Percentiles rank a stretch among this genome's conserved stretches.
Evolutionary conservation across 2,797 vertebrate genomes (phyloP).

Genomic region (Cetoscarus ocellatus): DNA sequence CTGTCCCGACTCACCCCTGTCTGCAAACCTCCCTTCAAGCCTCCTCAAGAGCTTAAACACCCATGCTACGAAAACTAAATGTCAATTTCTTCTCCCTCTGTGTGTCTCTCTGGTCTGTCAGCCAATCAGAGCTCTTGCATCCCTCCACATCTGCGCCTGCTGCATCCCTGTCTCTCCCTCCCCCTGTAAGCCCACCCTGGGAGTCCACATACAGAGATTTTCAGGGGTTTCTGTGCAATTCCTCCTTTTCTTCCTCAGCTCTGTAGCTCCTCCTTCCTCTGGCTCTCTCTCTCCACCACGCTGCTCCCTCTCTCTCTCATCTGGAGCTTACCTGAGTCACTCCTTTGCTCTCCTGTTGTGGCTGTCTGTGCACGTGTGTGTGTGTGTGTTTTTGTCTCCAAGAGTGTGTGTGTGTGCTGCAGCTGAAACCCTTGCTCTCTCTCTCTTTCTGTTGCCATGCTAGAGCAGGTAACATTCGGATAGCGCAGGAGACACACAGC

Average conservation of each 20-base stretch:
- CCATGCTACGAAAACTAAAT: slow-evolving; percentile 64
- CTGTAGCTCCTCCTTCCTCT: slow-evolving; percentile 58
- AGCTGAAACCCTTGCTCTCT: slow-evolving; percentile 59
- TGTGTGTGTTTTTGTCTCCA: slow-evolving; percentile 12
- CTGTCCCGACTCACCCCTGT: slow-evolving; percentile 26
- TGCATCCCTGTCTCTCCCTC: slow-evolving; percentile 45
- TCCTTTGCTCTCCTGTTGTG: slow-evolving; percentile 59
- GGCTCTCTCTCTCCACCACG: slow-evolving; percentile 34
- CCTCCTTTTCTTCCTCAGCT: slow-evolving; percentile 40
- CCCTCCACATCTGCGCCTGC: slow-evolving; percentile 53
- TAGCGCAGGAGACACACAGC: slow-evolving; percentile 83
- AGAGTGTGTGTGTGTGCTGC: slow-evolving; percentile 55
- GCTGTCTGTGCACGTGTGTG: slow-evolving; percentile 43
- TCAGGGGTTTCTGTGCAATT: slow-evolving; percentile 43
- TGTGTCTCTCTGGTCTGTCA: slow-evolving; percentile 56
- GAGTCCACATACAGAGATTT: slow-evolving; percentile 62
- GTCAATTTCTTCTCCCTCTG: slow-evolving; percentile 63
- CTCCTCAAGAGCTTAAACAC: slow-evolving; percentile 32
- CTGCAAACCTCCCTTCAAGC: slow-evolving; percentile 13
- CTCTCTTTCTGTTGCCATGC: slow-evolving; percentile 79
- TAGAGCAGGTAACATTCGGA: slow-evolving; percentile 77
- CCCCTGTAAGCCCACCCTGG: slow-evolving; percentile 59
- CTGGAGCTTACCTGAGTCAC: slow-evolving; percentile 78
- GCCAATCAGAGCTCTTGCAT: slow-evolving; percentile 65
- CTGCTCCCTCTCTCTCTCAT: slow-evolving; percentile 50